Evolutionary conservation across 2,797 vertebrate genomes (phyloP).

Genomic region (Pangasius djambal): DNA sequence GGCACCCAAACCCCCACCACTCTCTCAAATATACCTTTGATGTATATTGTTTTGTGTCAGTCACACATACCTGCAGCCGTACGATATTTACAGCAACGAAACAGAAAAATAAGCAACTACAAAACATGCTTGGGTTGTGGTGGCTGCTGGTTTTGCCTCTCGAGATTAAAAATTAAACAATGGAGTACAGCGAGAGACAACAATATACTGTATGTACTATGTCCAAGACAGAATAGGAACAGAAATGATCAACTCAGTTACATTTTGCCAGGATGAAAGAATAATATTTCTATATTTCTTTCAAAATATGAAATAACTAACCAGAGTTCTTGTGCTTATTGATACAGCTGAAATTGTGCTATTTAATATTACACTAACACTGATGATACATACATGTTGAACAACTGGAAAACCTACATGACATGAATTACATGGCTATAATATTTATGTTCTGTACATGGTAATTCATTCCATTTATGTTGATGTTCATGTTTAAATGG

Average conservation of each 20-base stretch:
- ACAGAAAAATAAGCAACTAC: constrained; percentile 60
- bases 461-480: constrained; percentile 65
- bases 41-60: constrained; percentile 27
- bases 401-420: constrained; percentile 59
- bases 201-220: constrained; percentile 48
- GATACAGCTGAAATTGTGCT: constrained; percentile 57
- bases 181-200: constrained; percentile 49
- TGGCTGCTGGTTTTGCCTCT: constrained; percentile 57
- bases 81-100: constrained; percentile 73
- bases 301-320: constrained; percentile 38
- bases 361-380: constrained; percentile 59
- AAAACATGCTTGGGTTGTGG: constrained; percentile 67
- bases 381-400: constrained; percentile 56
- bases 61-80: constrained; percentile 58
- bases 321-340: constrained; percentile 46
- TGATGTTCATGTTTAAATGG: constrained; percentile 60
- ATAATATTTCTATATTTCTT: constrained; percentile 36
- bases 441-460: constrained; percentile 72
- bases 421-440: constrained; percentile 47
- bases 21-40: constrained; percentile 4
- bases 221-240: constrained; percentile 50
- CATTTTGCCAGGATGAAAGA: constrained; percentile 48
- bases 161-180: constrained; percentile 54
- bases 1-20: constrained; percentile 38
- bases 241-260: constrained; percentile 51